These are phyloP conservation scores for Sitta carolinensis DNA, from an alignment of 2,797 vertebrate genomes.

Conservation along the genomic window DNA sequence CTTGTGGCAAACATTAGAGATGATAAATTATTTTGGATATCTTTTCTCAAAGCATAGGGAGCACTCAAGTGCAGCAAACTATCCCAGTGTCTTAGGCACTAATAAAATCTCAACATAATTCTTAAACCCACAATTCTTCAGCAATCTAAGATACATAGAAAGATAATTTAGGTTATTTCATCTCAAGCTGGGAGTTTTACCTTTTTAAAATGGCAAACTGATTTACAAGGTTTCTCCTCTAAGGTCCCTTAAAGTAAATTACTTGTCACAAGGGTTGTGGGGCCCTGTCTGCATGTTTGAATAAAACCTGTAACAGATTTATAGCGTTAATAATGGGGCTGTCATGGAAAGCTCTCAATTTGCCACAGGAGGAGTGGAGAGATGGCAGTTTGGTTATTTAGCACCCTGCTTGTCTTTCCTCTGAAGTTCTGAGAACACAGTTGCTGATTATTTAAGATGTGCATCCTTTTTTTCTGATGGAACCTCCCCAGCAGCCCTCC, in stretches of 20 bases:
- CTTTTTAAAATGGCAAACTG: constrained; percentile 15
- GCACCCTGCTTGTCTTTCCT: background rate
- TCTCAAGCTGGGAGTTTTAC: constrained; percentile 13
- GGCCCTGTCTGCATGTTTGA: constrained; percentile 54
- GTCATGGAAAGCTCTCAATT: constrained; percentile 49
- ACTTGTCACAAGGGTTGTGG: constrained; percentile 44
- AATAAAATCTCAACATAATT: background rate
- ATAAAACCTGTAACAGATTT: constrained; percentile 48
- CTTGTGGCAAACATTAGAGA: background rate
- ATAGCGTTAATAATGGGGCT: constrained; percentile 54
- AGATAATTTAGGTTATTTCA: background rate
- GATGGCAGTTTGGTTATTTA: constrained; percentile 26
- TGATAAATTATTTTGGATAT: constrained; percentile 19
- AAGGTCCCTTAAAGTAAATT: constrained; percentile 59
- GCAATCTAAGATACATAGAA: background rate
- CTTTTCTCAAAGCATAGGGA: background rate
- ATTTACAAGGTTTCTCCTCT: constrained; percentile 57
- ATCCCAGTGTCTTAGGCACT: background rate
- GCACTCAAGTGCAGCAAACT: background rate
- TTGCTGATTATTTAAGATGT: background rate
- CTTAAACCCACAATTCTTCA: background rate
- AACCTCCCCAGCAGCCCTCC: background rate
- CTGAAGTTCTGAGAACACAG: background rate
- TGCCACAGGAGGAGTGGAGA: constrained; percentile 6
- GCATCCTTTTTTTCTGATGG: background rate